Conservation (phyloP, 2,113 vertebrate genomes). For the Ceyx cyanopectus region DNA sequence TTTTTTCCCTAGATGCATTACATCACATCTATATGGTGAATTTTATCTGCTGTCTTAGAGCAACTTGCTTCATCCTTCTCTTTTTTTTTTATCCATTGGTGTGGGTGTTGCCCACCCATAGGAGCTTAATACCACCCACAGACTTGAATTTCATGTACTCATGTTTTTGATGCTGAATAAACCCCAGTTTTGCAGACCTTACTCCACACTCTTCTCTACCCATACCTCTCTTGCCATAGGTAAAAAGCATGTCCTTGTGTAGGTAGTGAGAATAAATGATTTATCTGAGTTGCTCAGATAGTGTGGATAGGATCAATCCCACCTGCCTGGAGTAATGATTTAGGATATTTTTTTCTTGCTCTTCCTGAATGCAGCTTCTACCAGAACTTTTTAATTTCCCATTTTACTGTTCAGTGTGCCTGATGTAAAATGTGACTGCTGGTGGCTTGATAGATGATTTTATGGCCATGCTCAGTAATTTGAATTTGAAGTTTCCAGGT, state of each 20-base stretch:
- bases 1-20: background rate
- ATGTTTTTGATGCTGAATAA: background rate
- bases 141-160: background rate
- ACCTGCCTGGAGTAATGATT: background rate
- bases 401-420: background rate
- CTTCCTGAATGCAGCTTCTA: background rate
- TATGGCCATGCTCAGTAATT: background rate
- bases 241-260: background rate
- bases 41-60: background rate
- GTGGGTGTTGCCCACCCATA: accelerated
- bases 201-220: background rate
- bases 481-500: background rate
- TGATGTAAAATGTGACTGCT: background rate
- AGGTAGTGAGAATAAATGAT: background rate
- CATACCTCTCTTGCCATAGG: background rate
- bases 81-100: background rate
- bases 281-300: background rate
- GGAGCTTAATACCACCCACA: background rate
- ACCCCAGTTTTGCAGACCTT: background rate
- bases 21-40: background rate
- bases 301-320: background rate
- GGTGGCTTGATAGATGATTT: background rate
- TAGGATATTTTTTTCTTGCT: background rate
- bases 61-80: background rate
- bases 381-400: background rate